A percentile compares a stretch with the other conserved stretches of the same genome.
Evolutionary conservation across 1,140 invertebrate genomes (phyloP).

Genomic region (Heliconius congener): DNA sequence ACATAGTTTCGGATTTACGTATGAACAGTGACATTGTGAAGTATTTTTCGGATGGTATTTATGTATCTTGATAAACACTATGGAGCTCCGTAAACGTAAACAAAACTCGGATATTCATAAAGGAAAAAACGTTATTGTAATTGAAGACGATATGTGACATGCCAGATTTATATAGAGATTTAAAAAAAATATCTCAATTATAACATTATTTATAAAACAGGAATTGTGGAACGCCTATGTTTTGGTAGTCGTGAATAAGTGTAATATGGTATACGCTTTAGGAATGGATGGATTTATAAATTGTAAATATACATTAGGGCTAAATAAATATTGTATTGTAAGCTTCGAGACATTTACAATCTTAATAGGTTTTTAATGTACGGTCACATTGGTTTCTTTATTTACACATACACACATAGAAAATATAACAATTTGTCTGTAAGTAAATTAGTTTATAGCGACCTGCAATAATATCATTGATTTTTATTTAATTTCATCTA

Average conservation of each 20-base stretch:
- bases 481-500: constrained; percentile 14
- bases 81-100: no score
- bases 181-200: neutral
- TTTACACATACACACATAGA: neutral
- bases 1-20: neutral
- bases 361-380: neutral
- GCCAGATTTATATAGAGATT: neutral
- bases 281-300: constrained; percentile 24
- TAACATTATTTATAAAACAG: neutral
- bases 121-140: no score
- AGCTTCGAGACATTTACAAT: constrained; percentile 2
- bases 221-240: neutral
- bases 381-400: neutral
- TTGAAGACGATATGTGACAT: no score
- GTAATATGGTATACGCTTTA: constrained; percentile 35
- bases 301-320: constrained; percentile 37
- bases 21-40: neutral
- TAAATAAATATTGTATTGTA: neutral
- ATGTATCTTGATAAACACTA: neutral
- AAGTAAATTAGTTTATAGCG: neutral
- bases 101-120: no score
- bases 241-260: neutral
- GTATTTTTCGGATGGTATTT: neutral
- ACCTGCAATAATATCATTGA: constrained; percentile 1
- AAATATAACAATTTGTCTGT: neutral